Base-by-base conservation (phyloP, 2,797 vertebrate species). In the Tragopan temminckii region DNA sequence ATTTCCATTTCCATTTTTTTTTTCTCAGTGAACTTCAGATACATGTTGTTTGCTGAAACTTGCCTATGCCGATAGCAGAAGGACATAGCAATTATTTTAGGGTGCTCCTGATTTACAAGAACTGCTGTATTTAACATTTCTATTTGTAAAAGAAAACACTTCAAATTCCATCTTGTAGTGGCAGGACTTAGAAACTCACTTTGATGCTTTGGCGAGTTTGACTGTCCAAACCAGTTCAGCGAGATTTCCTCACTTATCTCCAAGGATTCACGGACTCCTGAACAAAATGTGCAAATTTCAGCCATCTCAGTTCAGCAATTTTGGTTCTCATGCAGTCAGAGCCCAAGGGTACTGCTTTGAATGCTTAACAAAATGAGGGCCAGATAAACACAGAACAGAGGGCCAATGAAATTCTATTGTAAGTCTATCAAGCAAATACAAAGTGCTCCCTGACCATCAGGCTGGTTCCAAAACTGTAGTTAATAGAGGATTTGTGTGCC, bases 281-380 rank as follows among this genome's bases (percentile, higher is more conserved):
- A 74, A 58, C 45, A 83, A 83, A 46, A 72, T 76, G 53, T 92
- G 83, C 38, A 66, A 66, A 52, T 87, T 75, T 80, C 55, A 95
- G 76, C 75, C 58, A 50, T 89, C 90, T 85, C 9, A 4, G 17
- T 88, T 69, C 31, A 89, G 52, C 66, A 72, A 55, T 57, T 92
- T 90, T 93, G 46, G 35, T 95, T 95, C 92, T 92, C 87, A 92
- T 81, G 69, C 63, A 91, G 79, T 81, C 76, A 84, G 67, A 95
- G n/a, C 89, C 81, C 67, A 80, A 52, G 84, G 25, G 76, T 89
- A 70, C 69, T 92, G 40, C 66, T 91, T 66, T 85, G 76, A 93
- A 72, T 83, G 38, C 46, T 89, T 83, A 59, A 57, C 50, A 63
- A 90, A 91, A 63, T n/a, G 59, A 91, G 75, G 89, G 86, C 50